A percentile compares a stretch with the other conserved stretches of the same genome.
These are phyloP conservation scores for Sebastolobus alascanus DNA, from an alignment of 2,797 vertebrate species.

Conservation along the genomic window DNA sequence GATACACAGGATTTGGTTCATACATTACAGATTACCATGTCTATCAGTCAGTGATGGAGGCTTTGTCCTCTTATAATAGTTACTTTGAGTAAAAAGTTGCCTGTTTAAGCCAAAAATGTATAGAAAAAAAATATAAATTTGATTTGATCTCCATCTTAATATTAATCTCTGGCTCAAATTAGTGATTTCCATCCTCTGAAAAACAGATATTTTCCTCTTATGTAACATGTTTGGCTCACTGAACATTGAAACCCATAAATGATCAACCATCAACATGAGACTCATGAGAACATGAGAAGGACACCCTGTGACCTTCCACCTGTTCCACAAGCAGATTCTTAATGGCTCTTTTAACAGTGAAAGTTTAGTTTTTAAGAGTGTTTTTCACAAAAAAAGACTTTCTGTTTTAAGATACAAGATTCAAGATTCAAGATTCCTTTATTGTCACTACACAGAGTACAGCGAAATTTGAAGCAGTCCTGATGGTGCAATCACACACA, in stretches of 20 bases:
- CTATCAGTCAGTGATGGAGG: not conserved
- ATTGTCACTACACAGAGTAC: too few relatives aligned
- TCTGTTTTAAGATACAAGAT: not conserved
- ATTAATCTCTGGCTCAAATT: not conserved
- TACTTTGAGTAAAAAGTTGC: not conserved
- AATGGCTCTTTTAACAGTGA: not conserved
- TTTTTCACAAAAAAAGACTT: not conserved
- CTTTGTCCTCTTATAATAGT: not conserved
- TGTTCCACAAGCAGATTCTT: constrained; percentile 39
- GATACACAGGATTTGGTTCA: not conserved
- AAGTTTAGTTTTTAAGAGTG: not conserved
- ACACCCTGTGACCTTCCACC: constrained; percentile 43
- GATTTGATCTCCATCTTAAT: not conserved
- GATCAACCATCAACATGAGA: constrained; percentile 63
- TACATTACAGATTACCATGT: not conserved
- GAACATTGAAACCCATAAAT: constrained; percentile 53
- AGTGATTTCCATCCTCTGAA: not conserved
- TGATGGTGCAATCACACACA: too few relatives aligned
- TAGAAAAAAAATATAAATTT: not conserved
- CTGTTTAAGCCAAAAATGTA: not conserved
- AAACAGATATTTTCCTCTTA: constrained; percentile 6
- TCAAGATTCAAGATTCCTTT: too few relatives aligned
- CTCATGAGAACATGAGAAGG: not conserved
- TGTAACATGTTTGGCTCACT: constrained; percentile 29
- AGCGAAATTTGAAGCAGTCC: too few relatives aligned